Base-by-base conservation (phyloP, 2,797 vertebrate genomes). In the Phaenicophaeus curvirostris region DNA sequence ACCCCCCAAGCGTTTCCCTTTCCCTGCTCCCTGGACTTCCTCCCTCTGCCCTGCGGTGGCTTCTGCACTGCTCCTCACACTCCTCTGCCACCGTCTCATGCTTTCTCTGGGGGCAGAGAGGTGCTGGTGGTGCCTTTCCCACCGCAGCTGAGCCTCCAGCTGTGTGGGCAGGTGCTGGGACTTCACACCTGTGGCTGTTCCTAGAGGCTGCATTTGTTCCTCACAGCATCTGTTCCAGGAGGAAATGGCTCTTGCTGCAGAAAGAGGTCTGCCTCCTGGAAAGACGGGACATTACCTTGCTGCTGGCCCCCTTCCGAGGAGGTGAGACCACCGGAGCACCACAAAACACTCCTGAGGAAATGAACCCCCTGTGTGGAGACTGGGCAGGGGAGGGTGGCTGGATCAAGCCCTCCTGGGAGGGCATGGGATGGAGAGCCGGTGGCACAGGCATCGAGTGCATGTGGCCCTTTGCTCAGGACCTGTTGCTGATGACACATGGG, bases 401-500 rank as follows among this genome's bases (percentile, higher is more conserved):
- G 21, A 27, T 44, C 41, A 50, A 79, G 25, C 4, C 8, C 23
- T 44, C 16, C 37, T 2, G 4, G 33, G 37, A 62, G 50, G 54
- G 65, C 9, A 4, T 4, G 14, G 24, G 48, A 54, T 15, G 41
- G 46, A n/a, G 28, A 50, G 11, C 9, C 28, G 20, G 8, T 57
- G 50, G 15, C 39, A 48, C 5, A 17, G 66, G 28, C 41, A 30
- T 27, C 35, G 54, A 28, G n/a, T 14, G 3, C 3, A 2, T 19
- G 54, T 3, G 1, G 23, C 28, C n/a, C n/a, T 69, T 63, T 0
- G 1, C 20, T 57, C 2, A 2, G 31, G 23, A 35, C 18, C 55
- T 1, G 1, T 11, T 28, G 61, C 3, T 44, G 54, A 37, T 0
- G 3, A 13, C 17, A n/a, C 5, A 0, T 15, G 18, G 24, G 20